Conservation (phyloP, 2,888 invertebrate species). For the Hirtodrosophila confusa region DNA sequence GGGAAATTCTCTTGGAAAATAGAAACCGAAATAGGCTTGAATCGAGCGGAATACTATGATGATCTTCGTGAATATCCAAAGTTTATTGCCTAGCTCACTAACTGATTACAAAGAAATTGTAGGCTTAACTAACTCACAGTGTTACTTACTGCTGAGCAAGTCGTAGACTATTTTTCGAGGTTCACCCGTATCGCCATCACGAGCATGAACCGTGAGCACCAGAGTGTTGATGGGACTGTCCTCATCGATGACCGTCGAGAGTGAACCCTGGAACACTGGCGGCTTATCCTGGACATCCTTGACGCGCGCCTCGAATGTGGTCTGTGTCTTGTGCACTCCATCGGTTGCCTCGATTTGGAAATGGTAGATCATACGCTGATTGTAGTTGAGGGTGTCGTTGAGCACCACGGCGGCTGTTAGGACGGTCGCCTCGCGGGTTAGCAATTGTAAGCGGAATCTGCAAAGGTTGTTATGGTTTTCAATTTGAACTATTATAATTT, state of each 20-base stretch:
- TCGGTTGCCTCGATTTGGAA: slow-evolving; percentile 91
- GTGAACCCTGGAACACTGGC: slow-evolving; percentile 92
- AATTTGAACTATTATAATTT: neutral
- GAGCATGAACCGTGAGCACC: slow-evolving; percentile 91
- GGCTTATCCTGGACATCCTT: slow-evolving; percentile 94
- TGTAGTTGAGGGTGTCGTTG: slow-evolving; percentile 89
- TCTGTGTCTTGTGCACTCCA: slow-evolving; percentile 89
- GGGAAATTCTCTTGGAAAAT: too few species aligned
- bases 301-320: slow-evolving; percentile 91
- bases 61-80: too few species aligned
- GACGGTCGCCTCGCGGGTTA: slow-evolving; percentile 86
- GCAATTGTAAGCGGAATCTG: slow-evolving; percentile 81
- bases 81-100: too few species aligned
- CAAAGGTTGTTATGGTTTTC: neutral
- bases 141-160: slow-evolving; percentile 90
- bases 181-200: slow-evolving; percentile 93
- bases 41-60: too few species aligned
- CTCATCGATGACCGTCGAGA: slow-evolving; percentile 91
- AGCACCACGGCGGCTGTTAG: slow-evolving; percentile 91
- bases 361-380: slow-evolving; percentile 90
- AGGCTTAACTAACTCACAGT: too few species aligned
- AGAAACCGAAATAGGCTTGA: too few species aligned
- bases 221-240: slow-evolving; percentile 93
- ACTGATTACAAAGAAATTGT: too few species aligned
- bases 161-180: slow-evolving; percentile 92